Conservation (phyloP, 2,113 vertebrate species). For the Bubo blakistoni region DNA sequence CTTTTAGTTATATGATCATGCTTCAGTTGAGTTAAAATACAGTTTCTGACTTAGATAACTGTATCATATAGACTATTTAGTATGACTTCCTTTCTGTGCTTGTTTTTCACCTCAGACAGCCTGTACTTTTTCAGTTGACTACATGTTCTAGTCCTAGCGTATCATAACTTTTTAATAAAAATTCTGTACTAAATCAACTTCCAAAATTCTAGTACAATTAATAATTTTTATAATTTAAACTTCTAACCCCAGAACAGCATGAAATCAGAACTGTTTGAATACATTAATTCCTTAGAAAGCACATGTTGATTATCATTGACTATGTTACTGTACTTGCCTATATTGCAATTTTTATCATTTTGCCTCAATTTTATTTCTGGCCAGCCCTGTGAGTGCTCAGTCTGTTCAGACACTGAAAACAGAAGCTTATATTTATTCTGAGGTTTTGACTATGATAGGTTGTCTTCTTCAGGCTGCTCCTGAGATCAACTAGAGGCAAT, state of each 20-base stretch:
- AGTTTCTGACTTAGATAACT: background rate
- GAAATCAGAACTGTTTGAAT: background rate
- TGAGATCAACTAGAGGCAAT: background rate
- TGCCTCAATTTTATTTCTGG: background rate
- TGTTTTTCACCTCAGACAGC: background rate
- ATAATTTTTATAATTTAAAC: background rate
- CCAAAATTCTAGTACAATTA: background rate
- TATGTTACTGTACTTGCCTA: background rate
- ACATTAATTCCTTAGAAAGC: background rate
- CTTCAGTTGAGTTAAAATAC: background rate
- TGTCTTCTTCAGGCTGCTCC: background rate
- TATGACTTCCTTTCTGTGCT: background rate
- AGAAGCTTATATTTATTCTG: background rate
- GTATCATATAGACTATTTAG: background rate
- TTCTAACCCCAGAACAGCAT: background rate
- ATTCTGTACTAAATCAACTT: background rate
- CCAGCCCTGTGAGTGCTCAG: background rate
- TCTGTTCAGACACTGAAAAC: background rate
- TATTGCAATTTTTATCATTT: background rate
- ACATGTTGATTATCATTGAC: background rate
- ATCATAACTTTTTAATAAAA: background rate
- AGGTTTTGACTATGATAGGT: background rate
- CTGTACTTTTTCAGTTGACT: background rate
- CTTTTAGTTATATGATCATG: background rate
- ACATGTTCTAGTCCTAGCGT: background rate